Evolutionary conservation across 2,888 invertebrate genomes (phyloP).

Genomic region (Dioctria rufipes): DNA sequence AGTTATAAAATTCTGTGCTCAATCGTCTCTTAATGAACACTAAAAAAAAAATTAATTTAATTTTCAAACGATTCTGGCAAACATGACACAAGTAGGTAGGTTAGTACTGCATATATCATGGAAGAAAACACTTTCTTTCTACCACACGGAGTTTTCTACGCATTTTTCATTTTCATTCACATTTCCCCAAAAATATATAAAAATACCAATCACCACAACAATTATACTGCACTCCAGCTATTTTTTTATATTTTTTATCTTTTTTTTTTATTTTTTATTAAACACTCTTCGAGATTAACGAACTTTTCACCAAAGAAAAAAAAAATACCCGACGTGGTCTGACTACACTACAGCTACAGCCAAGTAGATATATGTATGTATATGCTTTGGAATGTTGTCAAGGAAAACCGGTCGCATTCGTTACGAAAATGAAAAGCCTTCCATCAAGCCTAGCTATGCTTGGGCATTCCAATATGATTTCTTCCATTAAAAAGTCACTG

Average conservation of each 20-base stretch:
- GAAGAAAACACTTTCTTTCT: conserved; percentile 24
- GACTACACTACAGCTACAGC: not conserved
- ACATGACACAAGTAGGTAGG: too few relatives aligned
- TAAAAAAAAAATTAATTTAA: too few relatives aligned
- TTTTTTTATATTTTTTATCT: conserved; percentile 1
- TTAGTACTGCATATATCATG: not conserved
- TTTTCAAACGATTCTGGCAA: too few relatives aligned
- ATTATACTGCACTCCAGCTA: conserved; percentile 23
- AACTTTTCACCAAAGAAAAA: conserved; percentile 27
- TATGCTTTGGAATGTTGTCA: conserved; percentile 53
- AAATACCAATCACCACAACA: not conserved
- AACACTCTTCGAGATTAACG: not conserved
- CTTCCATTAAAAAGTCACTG: conserved; percentile 21
- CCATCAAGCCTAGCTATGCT: conserved; percentile 19
- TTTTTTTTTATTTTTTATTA: too few relatives aligned
- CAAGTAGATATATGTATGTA: not conserved
- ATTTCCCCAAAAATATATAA: not conserved
- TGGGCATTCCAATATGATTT: conserved; percentile 6
- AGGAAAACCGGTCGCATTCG: conserved; percentile 51
- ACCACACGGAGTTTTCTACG: not conserved
- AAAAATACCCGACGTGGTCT: not conserved
- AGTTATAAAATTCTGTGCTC: too few relatives aligned
- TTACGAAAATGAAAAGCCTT: conserved; percentile 47
- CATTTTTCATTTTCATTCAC: not conserved
- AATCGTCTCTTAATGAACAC: too few relatives aligned